Evolutionary conservation across 2,113 vertebrate species (phyloP).

Genomic region (Cranoglanis bouderius): DNA sequence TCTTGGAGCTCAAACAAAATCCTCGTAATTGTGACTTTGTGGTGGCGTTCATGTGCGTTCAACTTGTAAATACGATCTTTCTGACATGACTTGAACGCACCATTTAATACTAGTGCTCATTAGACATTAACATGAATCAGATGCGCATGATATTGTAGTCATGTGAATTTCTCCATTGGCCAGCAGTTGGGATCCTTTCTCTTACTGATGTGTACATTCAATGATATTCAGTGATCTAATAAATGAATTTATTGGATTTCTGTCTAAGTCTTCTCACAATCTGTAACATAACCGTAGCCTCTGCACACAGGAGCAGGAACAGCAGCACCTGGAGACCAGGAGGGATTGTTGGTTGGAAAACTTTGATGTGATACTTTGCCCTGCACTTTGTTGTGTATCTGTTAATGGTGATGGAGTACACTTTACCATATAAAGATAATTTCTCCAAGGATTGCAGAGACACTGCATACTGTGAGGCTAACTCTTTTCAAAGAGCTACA

Average conservation of each 20-base stretch:
- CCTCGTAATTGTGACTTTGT: too few species aligned
- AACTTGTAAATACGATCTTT: too few species aligned
- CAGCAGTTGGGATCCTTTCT: neutral
- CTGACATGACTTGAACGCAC: too few species aligned
- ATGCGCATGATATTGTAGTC: neutral
- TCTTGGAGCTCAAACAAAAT: too few species aligned
- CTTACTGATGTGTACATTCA: neutral
- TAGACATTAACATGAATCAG: neutral
- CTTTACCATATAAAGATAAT: constrained; percentile 26
- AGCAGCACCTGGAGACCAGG: constrained; percentile 12
- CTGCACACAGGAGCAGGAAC: neutral
- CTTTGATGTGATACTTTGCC: constrained; percentile 9
- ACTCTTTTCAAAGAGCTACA: constrained; percentile 35
- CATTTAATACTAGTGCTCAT: neutral
- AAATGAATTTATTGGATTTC: neutral
- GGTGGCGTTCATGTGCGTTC: too few species aligned
- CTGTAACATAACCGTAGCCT: neutral
- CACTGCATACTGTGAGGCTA: constrained; percentile 34
- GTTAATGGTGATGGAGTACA: constrained; percentile 40
- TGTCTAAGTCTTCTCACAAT: neutral
- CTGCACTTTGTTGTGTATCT: constrained; percentile 17
- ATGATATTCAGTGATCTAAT: neutral
- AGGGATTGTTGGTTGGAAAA: constrained; percentile 38
- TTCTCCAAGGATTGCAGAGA: constrained; percentile 30
- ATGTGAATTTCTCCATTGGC: neutral